Base-by-base conservation (phyloP, 2,113 vertebrate genomes). In the Peromyscus leucopus region DNA sequence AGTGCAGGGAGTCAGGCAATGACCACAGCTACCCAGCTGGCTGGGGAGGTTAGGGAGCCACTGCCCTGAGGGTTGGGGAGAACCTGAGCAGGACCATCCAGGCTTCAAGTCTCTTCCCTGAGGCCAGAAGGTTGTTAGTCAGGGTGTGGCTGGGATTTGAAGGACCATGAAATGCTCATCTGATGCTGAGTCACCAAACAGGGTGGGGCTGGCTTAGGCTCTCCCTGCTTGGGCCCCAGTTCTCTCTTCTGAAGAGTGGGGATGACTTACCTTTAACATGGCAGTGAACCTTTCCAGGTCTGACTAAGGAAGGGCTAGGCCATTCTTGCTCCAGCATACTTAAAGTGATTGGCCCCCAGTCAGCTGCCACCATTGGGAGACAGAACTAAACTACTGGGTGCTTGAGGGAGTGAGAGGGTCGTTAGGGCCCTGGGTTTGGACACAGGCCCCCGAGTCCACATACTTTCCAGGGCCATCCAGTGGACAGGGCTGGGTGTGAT, bases 161-260 rank as follows among this genome's bases (percentile, higher is more conserved):
- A 48, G 72, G 78, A 36, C 42, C 90, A 61, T 42, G 63, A 57
- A 48, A 12, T 74, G 63, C 95, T 91, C 86, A 71, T 96, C 82
- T 92, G 97, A 87, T 97, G 98, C 97, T 97, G 97, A 97, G 95
- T 98, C 97, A 97, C 33, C 61, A 22, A 84, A 90, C 67, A 15
- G 97, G 98, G 95, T 83, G 86, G 90, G 94, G 92, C 88, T 71
- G 9, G 21, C 33, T 19, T 39, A 88, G 88, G 90, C 63, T 78
- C 48, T 96, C 46, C 88, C 69, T n/a, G 4, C 16, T 28, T 48
- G 85, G 90, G 84, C 91, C 39, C 78, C 22, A 59, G 16, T 93
- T 74, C 92, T 94, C 39, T 65, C 33, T 55, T 79, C 17, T 87
- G 93, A 75, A 78, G 84, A 94, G 57, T 65, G 17, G 72, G 63